phyloP scores from a whole-genome alignment of 1,140 invertebrate genomes.

The Papilio glaucus region DNA sequence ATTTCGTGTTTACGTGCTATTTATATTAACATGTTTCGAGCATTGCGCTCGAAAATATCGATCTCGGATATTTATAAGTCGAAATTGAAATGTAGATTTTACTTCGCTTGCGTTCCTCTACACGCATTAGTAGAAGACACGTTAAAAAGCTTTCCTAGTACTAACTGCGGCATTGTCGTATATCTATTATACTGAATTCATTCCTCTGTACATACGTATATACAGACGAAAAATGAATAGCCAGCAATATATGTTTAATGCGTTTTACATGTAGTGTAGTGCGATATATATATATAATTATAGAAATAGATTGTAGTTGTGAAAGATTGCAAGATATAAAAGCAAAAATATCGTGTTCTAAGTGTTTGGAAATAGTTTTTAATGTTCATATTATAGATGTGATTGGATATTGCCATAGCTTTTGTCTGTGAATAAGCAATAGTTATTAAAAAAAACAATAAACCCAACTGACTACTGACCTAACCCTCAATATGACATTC shows the following conservation, averaged over 20 bases:
- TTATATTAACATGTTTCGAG: neutral
- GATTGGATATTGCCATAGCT: neutral
- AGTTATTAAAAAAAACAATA: too few species aligned
- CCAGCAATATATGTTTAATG: neutral
- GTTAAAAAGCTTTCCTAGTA: slow-evolving; percentile 4
- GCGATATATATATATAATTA: neutral
- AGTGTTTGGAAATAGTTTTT: neutral
- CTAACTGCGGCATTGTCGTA: neutral
- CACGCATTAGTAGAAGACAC: slow-evolving; percentile 6
- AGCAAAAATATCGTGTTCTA: neutral
- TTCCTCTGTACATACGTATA: slow-evolving; percentile 6
- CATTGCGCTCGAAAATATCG: neutral
- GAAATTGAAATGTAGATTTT: slow-evolving; percentile 10
- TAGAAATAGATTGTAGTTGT: neutral
- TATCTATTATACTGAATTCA: neutral
- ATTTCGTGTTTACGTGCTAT: too few species aligned
- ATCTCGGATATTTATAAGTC: slow-evolving; percentile 22
- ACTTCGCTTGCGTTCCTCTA: slow-evolving; percentile 26
- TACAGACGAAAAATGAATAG: slow-evolving; percentile 9
- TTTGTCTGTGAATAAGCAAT: neutral
- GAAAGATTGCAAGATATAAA: neutral
- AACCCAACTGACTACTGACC: too few species aligned
- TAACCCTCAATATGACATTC: too few species aligned
- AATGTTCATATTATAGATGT: neutral
- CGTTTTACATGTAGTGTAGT: neutral